Conservation (phyloP, 2,797 vertebrate genomes). For the Triplophysa yarkandensis region DNA sequence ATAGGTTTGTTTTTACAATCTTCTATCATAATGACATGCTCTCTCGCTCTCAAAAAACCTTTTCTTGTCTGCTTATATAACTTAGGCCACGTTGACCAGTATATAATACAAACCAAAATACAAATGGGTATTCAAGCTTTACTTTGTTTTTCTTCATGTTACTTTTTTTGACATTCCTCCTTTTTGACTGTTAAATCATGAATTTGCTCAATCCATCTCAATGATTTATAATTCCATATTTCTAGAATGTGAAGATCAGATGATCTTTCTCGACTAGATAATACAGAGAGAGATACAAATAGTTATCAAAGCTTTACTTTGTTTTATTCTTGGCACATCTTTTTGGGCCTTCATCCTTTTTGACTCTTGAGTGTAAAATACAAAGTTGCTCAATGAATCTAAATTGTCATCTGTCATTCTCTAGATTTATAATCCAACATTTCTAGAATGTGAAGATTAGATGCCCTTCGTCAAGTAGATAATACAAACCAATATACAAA, state of each 20-base stretch:
- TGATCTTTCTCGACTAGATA: conserved; percentile 22
- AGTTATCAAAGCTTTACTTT: no score
- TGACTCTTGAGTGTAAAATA: neutral
- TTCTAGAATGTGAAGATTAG: conserved; percentile 48
- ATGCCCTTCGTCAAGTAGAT: no score
- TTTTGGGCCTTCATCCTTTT: no score
- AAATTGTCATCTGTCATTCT: neutral
- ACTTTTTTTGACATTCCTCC: no score
- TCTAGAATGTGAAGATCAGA: conserved; percentile 48
- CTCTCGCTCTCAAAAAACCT: neutral
- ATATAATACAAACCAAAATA: no score
- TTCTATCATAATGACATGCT: neutral
- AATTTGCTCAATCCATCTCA: neutral
- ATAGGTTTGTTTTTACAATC: neutral
- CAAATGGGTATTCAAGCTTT: no score
- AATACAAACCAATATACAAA: no score
- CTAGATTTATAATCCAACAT: conserved; percentile 5
- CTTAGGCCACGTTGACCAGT: neutral
- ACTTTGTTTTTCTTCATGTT: no score
- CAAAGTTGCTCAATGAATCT: neutral
- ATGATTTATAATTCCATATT: neutral
- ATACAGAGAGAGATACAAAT: no score
- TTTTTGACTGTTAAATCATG: neutral
- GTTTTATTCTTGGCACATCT: no score
- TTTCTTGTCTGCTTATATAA: neutral